Conservation (phyloP, 2,113 vertebrate genomes). For the Paedocypris sp. region DNA sequence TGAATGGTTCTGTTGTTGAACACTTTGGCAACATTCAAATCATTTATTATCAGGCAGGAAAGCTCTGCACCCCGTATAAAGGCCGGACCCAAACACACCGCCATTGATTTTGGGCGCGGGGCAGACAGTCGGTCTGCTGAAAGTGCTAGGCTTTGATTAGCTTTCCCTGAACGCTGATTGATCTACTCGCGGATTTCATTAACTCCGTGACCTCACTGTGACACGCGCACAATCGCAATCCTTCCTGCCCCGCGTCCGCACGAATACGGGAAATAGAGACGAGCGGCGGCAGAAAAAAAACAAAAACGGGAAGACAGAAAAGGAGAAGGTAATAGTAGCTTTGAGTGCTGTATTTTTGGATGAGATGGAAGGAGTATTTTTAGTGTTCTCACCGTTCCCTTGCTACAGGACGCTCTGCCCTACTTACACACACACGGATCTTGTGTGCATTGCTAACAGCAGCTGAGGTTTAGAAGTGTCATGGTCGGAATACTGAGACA, state of each 20-base stretch:
- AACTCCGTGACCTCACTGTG: constrained; percentile 8
- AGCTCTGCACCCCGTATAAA: background rate
- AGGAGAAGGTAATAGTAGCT: constrained; percentile 10
- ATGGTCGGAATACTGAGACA: background rate
- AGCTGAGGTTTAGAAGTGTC: background rate
- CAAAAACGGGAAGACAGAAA: background rate
- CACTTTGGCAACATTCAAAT: background rate
- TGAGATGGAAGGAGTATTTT: constrained; percentile 24
- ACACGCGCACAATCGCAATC: background rate
- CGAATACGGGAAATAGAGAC: background rate
- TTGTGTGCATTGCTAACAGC: background rate
- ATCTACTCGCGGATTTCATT: constrained; percentile 15
- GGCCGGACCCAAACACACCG: background rate
- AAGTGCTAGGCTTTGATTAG: constrained; percentile 8
- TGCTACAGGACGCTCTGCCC: constrained; percentile 27
- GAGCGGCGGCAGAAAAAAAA: background rate
- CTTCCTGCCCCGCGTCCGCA: background rate
- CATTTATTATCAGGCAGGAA: background rate
- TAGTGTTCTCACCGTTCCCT: constrained; percentile 22
- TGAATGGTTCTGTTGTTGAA: background rate
- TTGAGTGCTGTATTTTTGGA: constrained; percentile 28
- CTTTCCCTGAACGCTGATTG: constrained; percentile 18
- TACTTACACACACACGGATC: constrained; percentile 30
- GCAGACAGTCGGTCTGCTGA: constrained; percentile 18
- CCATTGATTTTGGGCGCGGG: constrained; percentile 6